Base-by-base conservation (phyloP, 2,888 invertebrate genomes). In the Melanotus villosus region DNA sequence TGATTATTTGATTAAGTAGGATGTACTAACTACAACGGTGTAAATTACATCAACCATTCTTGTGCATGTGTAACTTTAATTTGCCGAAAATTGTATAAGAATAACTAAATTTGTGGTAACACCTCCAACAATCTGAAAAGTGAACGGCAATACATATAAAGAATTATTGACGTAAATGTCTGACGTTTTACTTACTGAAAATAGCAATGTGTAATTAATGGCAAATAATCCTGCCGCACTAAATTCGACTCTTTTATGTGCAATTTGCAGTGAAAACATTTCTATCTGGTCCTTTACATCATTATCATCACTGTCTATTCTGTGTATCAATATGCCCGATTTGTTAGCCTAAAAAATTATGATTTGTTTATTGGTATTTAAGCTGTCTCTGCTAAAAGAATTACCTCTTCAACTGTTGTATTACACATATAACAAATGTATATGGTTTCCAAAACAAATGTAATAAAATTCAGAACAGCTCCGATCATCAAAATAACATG, bases 221-320 rank as follows among this genome's bases (percentile, higher is more conserved):
- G 79, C 69, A 67, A 83, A 83, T 69, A 82, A 79, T 60, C 82
- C 82, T 21, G 79, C 81, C 2, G 82, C 82, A 60, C 77, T 80
- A 56, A 83, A 82, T 73, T 80, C 78, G 7, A 79, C 72, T 59
- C 77, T 72, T 71, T 80, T 79, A 59, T 83, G 81, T 0, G 79
- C 76, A 12, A 82, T 80, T 75, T 83, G 83, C 52, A 83, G 67
- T 0, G 82, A 81, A 74, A 83, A 82, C 79, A 82, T 80, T 68
- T 80, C 79, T 9, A 83, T 81, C 74, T 80, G 78, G 52, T 81
- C 79, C 59, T 76, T 78, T 19, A 81, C 73, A 38, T 80, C 77
- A n/a, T 75, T 73, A 54, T 81, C 79, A 23, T 79, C 74, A 3
- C 76, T 78, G 14, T 82, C 79, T 38, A 83, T 78, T 72, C 81